These are phyloP conservation scores for Brachyhypopomus gauderio DNA, from an alignment of 2,113 vertebrate species.

Conservation along the genomic window DNA sequence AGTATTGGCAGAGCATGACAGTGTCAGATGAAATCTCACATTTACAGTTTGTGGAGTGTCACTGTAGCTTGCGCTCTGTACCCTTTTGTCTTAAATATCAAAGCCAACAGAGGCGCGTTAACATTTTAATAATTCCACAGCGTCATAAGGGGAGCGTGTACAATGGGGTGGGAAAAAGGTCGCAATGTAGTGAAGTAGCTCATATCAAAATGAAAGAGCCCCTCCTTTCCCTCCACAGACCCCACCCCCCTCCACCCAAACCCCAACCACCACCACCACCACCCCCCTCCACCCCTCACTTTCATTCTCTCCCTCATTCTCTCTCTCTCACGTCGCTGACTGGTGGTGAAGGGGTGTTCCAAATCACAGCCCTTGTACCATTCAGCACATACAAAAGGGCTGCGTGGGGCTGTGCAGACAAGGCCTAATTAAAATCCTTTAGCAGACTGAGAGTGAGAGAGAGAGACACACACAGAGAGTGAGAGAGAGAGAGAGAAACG, in stretches of 20 bases:
- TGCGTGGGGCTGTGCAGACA: slow-evolving; percentile 76
- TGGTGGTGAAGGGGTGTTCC: slow-evolving; percentile 66
- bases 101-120: slow-evolving; percentile 91
- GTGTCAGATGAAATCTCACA: slow-evolving; percentile 78
- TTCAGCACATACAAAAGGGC: slow-evolving; percentile 78
- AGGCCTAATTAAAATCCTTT: slow-evolving; percentile 89
- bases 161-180: slow-evolving; percentile 72
- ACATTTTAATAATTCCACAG: slow-evolving; percentile 96
- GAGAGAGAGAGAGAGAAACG: slow-evolving; percentile 65
- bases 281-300: slow-evolving; percentile 43
- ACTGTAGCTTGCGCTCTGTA: slow-evolving; percentile 80
- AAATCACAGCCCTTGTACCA: slow-evolving; percentile 79
- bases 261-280: background rate
- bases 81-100: slow-evolving; percentile 99
- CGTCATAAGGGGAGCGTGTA: slow-evolving; percentile 78
- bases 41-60: slow-evolving; percentile 75
- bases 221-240: slow-evolving; percentile 43
- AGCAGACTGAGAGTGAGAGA: slow-evolving; percentile 72
- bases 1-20: slow-evolving; percentile 69
- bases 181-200: slow-evolving; percentile 80
- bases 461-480: slow-evolving; percentile 68
- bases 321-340: slow-evolving; percentile 66
- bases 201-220: slow-evolving; percentile 78
- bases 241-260: slow-evolving; percentile 50
- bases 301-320: slow-evolving; percentile 30